These are phyloP conservation scores for Lophotis ruficrista DNA, from an alignment of 2,113 vertebrate species.

Conservation along the genomic window DNA sequence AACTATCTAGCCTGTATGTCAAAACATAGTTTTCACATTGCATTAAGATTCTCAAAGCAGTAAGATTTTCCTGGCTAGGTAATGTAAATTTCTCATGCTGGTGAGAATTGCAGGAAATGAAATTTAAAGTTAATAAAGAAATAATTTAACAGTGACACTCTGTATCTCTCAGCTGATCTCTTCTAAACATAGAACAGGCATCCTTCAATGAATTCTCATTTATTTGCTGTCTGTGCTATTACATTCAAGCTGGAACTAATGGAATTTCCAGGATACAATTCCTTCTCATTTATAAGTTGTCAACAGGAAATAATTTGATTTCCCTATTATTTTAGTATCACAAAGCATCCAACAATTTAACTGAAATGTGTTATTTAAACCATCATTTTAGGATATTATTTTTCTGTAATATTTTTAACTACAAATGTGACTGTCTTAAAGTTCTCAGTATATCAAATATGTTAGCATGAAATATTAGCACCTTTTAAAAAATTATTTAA, in stretches of 20 bases:
- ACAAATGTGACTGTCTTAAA: not conserved
- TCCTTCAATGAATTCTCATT: slow-evolving; percentile 2
- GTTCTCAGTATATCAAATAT: not conserved
- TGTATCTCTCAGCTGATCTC: not conserved
- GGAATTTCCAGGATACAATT: not conserved
- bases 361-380: not conserved
- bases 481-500: not conserved
- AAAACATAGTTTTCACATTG: not conserved
- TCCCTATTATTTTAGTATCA: not conserved
- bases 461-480: not conserved
- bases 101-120: not conserved
- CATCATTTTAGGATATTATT: not conserved
- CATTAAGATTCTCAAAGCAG: not conserved
- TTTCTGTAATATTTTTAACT: not conserved
- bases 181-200: not conserved
- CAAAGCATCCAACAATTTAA: not conserved
- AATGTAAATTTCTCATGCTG: not conserved
- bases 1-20: not conserved
- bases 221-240: not conserved
- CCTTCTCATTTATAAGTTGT: not conserved
- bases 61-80: not conserved
- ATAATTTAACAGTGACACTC: not conserved
- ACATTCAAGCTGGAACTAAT: not conserved
- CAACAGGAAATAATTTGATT: not conserved
- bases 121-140: not conserved